These are phyloP conservation scores for Lasioglossum figueresi DNA, from an alignment of 2,888 invertebrate genomes.

Conservation along the genomic window DNA sequence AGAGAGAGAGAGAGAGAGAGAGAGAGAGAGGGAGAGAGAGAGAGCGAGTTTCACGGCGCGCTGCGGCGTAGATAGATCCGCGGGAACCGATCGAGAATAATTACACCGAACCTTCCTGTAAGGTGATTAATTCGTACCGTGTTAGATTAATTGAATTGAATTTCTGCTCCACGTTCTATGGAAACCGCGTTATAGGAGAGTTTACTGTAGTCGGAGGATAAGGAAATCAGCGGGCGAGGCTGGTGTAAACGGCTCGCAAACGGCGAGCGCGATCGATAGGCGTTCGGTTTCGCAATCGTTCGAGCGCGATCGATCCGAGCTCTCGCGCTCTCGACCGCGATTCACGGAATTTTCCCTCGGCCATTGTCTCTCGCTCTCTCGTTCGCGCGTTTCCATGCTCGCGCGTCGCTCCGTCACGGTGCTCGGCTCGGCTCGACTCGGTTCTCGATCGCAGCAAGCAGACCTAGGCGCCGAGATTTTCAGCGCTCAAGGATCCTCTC, in stretches of 20 bases:
- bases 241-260: neutral
- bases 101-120: neutral
- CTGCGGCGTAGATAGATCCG: neutral
- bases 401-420: slow-evolving; percentile 6
- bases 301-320: slow-evolving; percentile 35
- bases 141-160: neutral
- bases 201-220: neutral
- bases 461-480: slow-evolving; percentile 17
- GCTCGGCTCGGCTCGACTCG: neutral
- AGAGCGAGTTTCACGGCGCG: neutral
- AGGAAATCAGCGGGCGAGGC: slow-evolving; percentile 6
- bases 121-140: neutral
- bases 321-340: slow-evolving; percentile 31
- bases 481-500: slow-evolving; percentile 19
- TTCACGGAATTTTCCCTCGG: slow-evolving; percentile 61
- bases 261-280: slow-evolving; percentile 27
- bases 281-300: slow-evolving; percentile 51
- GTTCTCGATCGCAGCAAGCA: neutral
- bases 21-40: neutral
- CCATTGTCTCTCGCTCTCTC: slow-evolving; percentile 26
- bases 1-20: neutral
- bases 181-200: neutral
- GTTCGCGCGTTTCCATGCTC: neutral
- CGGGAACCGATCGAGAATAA: slow-evolving; percentile 2
- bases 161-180: neutral